Base-by-base conservation (phyloP, 2,888 invertebrate species). In the Pardosa pseudoannulata region DNA sequence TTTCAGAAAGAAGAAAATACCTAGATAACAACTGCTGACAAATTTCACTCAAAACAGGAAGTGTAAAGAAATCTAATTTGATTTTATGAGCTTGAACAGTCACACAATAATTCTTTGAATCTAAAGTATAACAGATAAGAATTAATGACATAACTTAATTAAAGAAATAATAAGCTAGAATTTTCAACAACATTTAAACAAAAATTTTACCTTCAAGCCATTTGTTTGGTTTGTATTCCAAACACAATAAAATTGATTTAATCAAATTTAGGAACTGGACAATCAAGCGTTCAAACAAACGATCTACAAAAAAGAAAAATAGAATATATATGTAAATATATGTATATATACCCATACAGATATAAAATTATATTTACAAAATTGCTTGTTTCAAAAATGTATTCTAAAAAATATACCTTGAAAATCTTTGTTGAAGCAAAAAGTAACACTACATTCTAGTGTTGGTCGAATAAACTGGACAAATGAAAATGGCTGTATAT, bases 181-280 rank as follows among this genome's bases (percentile, higher is more conserved):
- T n/a, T n/a, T n/a, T n/a, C n/a, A n/a, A n/a, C n/a, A n/a, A n/a
- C n/a, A n/a, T n/a, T n/a, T n/a, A n/a, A n/a, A n/a, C n/a, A n/a
- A n/a, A n/a, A n/a, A n/a, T n/a, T 39, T 87, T 88, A 91, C 93
- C 93, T 90, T 94, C 94, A 13, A 92, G 90, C 74, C 91, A 92
- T 91, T 94, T 95, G 0, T 94, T 93, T 56, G 92, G 93, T 90
- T 94, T 95, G 91, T 96, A 97, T 90, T 96, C 95, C 39, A 94
- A 93, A 91, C 95, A 95, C 88, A 95, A 92, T 88, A 98, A 92
- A 86, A 97, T 95, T 0, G 94, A 94, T 91, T 97, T 97, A 88
- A 98, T 94, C 88, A 98, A 93, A 92, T 97, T 97, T 89, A 98
- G 94, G 90, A 96, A 96, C 90, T 97, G 96, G 90, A 98, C 96